Evolutionary conservation across 1,140 invertebrate genomes (phyloP), one percentile per base, ranked within the genome.

Genomic region (Magallana ariakensis): DNA sequence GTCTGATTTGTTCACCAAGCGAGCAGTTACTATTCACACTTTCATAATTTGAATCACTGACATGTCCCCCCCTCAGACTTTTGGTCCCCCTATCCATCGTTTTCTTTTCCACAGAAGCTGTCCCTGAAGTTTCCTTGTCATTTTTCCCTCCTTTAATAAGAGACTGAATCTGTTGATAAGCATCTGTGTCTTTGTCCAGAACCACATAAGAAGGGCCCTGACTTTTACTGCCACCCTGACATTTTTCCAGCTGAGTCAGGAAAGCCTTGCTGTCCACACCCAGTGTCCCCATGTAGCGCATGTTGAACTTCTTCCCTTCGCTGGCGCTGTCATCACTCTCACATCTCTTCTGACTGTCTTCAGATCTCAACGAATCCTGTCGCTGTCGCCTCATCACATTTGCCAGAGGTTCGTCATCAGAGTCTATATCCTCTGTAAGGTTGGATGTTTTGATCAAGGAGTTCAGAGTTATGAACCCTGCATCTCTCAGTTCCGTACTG

Each of bases 11-110:
- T 83, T 89, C 88, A 3, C 90, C 89, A 0, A 90, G 80, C 53
- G 90, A 91, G 57, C 58, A 83, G 55, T 88, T 87, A 81, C 89
- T 90, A 22, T 84, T 83, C 6, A 90, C 62, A 85, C 89, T 91
- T 60, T 87, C 85, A 26, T 60, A 84, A 22, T 91, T 88, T 3
- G 88, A 91, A 80, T 89, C 90, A 82, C 80, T 82, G 13, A 55
- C n/a, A 82, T 82, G 46, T 56, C 46, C 80, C 53, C 54, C 33
- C 54, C 80, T 8, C 7, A 82, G 66, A 15, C 19, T 54, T 7
- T 53, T 82, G 33, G n/a, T 26, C 46, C 46, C 16, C 3, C n/a
- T n/a, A 33, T 56, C 46, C 16, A 3, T 0, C 75, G 15, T 33
- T 8, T 56, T 16, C 13, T n/a, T 54, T 13, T 55, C 80, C 33